These are phyloP conservation scores for Diarsia dahlii DNA, from an alignment of 2,888 invertebrate genomes.

Conservation along the genomic window DNA sequence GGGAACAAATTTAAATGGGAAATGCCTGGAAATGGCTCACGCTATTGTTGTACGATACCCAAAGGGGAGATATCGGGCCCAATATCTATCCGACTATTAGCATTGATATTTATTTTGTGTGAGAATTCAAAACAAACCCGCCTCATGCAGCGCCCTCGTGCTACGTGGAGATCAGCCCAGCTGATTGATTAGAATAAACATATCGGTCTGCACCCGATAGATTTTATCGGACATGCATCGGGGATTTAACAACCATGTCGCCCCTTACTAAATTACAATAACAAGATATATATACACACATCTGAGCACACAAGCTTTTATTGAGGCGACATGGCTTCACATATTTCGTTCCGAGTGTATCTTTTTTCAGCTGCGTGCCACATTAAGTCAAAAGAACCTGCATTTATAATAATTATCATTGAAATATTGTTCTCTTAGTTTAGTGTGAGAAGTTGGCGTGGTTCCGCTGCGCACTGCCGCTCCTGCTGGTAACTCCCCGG, in stretches of 20 bases:
- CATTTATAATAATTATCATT: constrained; percentile 62
- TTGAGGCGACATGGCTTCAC: not conserved
- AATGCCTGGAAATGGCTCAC: constrained; percentile 88
- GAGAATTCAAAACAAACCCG: constrained; percentile 83
- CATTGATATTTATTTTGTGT: constrained; percentile 85
- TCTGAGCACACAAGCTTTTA: constrained; percentile 6
- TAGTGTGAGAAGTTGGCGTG: constrained; percentile 69
- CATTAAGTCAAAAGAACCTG: constrained; percentile 50
- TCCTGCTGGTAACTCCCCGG: constrained; percentile 65
- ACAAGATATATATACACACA: constrained; percentile 26
- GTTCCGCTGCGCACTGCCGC: constrained; percentile 53
- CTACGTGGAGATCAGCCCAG: constrained; percentile 58
- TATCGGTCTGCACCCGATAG: constrained; percentile 42
- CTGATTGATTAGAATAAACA: constrained; percentile 65
- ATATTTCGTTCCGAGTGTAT: not conserved
- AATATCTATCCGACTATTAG: constrained; percentile 84
- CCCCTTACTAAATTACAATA: constrained; percentile 25
- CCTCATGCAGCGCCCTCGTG: constrained; percentile 57
- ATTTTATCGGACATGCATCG: constrained; percentile 56
- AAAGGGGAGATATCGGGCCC: constrained; percentile 84
- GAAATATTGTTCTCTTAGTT: constrained; percentile 71
- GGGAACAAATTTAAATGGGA: constrained; percentile 88
- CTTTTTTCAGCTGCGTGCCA: constrained; percentile 19
- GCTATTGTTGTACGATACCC: constrained; percentile 85
- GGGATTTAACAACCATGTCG: constrained; percentile 42